Evolutionary conservation across 2,888 invertebrate genomes (phyloP).

Genomic region (Byasa hedistus): DNA sequence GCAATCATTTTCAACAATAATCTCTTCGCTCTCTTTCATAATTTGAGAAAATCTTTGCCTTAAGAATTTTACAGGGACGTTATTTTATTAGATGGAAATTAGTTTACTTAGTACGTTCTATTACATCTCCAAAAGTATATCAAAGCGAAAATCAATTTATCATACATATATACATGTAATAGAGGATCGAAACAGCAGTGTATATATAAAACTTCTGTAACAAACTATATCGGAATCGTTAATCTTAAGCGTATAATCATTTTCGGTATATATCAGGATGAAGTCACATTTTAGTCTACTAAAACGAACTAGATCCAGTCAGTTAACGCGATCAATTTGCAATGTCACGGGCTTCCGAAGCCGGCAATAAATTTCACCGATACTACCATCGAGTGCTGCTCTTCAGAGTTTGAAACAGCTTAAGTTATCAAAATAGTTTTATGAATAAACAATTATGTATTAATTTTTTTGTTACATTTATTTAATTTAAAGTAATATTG

Average conservation of each 20-base stretch:
- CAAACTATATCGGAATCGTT: too few species aligned
- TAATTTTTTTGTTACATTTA: background rate
- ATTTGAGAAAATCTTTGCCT: too few species aligned
- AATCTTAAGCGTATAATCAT: too few species aligned
- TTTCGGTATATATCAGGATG: constrained; percentile 3
- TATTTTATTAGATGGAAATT: too few species aligned
- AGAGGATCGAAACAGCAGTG: background rate
- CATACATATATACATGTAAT: background rate
- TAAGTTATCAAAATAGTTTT: constrained; percentile 15
- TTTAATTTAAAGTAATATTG: too few species aligned
- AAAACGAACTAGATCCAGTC: constrained; percentile 23
- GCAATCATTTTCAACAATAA: too few species aligned
- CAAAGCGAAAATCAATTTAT: too few species aligned
- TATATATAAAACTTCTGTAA: background rate
- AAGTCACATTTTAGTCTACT: constrained; percentile 10
- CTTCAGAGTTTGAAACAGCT: constrained; percentile 16
- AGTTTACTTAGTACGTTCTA: too few species aligned
- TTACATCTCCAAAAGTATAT: too few species aligned
- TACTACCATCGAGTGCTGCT: constrained; percentile 21
- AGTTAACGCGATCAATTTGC: constrained; percentile 28
- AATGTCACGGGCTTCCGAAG: constrained; percentile 18
- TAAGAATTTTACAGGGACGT: too few species aligned
- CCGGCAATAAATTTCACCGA: constrained; percentile 26
- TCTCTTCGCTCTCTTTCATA: too few species aligned
- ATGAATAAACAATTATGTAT: constrained; percentile 1